Conservation (phyloP, 2,113 vertebrate species). For the Rhea americana region DNA sequence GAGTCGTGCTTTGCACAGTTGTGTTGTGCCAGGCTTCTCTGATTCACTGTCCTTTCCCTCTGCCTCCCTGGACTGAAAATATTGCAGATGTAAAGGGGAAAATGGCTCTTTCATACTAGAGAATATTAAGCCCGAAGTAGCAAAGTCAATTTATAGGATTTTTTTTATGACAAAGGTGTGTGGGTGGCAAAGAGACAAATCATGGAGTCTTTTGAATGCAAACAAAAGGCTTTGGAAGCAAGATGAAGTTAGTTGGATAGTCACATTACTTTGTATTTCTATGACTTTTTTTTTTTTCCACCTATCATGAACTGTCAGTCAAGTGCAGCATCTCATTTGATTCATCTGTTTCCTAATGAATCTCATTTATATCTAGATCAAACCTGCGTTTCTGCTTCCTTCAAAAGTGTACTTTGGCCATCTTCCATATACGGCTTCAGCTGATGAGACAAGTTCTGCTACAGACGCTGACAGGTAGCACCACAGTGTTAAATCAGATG, state of each 20-base stretch:
- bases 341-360: background rate
- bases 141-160: background rate
- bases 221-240: background rate
- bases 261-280: rapidly evolving
- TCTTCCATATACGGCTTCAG: rapidly evolving
- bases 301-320: background rate
- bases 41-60: background rate
- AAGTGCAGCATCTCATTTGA: background rate
- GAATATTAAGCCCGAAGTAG: background rate
- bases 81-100: background rate
- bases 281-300: background rate
- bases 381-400: background rate
- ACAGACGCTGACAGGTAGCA: background rate
- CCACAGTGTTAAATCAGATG: background rate
- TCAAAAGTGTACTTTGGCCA: background rate
- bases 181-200: background rate
- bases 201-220: background rate
- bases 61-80: background rate
- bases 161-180: background rate
- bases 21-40: background rate
- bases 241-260: background rate
- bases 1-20: background rate
- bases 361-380: background rate
- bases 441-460: background rate
- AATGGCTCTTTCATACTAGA: background rate